Base-by-base conservation (phyloP, 2,888 invertebrate genomes). In the Melanostoma scalare region DNA sequence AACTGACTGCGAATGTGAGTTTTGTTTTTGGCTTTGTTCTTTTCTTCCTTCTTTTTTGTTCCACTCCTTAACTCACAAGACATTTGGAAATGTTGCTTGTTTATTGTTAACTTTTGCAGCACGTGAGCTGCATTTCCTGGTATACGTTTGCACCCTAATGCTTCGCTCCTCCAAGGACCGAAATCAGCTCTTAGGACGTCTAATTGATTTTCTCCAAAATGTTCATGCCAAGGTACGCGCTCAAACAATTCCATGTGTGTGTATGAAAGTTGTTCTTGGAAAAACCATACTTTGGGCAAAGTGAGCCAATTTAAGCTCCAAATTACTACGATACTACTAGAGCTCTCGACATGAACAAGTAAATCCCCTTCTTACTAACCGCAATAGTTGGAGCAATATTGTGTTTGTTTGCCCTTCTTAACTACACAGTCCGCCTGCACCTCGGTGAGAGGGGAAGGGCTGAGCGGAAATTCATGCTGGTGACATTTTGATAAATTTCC, bases 401-500 rank as follows among this genome's bases (percentile, higher is more conserved):
- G 31, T 46, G 4, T 52, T 67, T 60, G 78, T 50, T 65, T 58
- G 52, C 52, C 38, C 50, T 50, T 31, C 2, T 20, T 20, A 20
- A 20, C 20, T 20, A 20, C 1, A 20, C 5, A 33, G 48, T 53
- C 10, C 20, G 20, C 35, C 10, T 58, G 75, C 65, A 76, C 65
- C 60, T 36, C 40, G 44, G 35, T 31, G 38, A 50, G 35, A 50
- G 69, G 69, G 52, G 52, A 63, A 63, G 38, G 48, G 63, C 20
- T 20, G 20, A 20, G 20, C 20, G 52, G 63, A 78, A 82, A 78
- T 69, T 69, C 63, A 68, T 82, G 80, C 52, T 68, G 85, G 80
- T 85, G 80, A 77, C 79, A 78, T 80, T 80, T 85, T 85, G 85
- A 84, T 84, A 80, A 77, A 78, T 77, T 85, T 60, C 52, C 79